These are phyloP conservation scores for Lycia hirtaria DNA, from an alignment of 2,888 invertebrate genomes.

Conservation along the genomic window DNA sequence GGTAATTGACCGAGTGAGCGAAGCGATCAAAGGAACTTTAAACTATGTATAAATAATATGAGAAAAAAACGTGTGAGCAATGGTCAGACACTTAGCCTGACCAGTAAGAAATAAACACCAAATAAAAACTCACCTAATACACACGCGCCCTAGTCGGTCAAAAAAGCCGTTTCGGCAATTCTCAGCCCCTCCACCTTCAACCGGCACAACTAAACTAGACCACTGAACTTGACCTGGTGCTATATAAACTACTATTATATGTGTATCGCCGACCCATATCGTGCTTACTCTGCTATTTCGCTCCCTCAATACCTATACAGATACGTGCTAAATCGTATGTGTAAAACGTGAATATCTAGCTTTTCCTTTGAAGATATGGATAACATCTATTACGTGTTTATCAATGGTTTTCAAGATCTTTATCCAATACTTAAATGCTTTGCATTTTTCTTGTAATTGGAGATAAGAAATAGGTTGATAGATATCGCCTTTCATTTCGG, in stretches of 20 bases:
- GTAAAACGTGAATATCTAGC: conserved; percentile 38
- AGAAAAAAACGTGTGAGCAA: too few species aligned
- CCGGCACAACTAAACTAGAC: conserved; percentile 22
- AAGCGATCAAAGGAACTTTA: too few species aligned
- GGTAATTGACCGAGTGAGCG: too few species aligned
- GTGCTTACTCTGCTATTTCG: conserved; percentile 33
- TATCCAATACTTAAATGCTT: conserved; percentile 25
- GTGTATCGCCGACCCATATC: conserved; percentile 20
- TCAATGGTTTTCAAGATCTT: conserved; percentile 8
- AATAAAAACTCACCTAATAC: not conserved
- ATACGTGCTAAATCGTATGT: conserved; percentile 1
- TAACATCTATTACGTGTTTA: conserved; percentile 28
- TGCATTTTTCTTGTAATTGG: conserved; percentile 18
- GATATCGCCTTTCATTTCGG: not conserved
- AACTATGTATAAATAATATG: too few species aligned
- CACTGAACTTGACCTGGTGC: conserved; percentile 29
- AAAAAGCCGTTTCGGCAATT: conserved; percentile 1
- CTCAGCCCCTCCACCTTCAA: conserved; percentile 13
- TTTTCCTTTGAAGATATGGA: conserved; percentile 14
- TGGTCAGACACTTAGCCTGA: too few species aligned
- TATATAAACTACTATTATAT: conserved; percentile 18
- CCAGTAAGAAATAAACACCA: not conserved
- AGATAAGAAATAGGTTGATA: conserved; percentile 14
- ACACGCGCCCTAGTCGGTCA: not conserved
- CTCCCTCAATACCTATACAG: not conserved